These are phyloP conservation scores for Tetheella fluctuosa DNA, from an alignment of 2,888 invertebrate genomes.

Conservation along the genomic window DNA sequence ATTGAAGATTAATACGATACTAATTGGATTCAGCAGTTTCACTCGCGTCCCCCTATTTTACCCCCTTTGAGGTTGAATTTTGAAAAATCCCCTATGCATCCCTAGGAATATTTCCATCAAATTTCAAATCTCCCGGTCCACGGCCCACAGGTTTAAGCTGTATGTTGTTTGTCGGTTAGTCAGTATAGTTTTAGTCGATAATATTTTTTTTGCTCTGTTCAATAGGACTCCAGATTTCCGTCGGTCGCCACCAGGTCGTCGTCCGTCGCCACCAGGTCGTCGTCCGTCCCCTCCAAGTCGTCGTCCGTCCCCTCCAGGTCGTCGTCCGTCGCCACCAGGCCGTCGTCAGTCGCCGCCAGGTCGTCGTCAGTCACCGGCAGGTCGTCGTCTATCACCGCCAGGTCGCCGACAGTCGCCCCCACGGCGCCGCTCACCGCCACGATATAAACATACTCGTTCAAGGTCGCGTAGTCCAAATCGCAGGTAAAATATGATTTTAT, in stretches of 20 bases:
- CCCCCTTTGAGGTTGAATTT: no score
- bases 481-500: background rate
- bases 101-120: no score
- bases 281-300: constrained; percentile 28
- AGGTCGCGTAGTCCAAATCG: constrained; percentile 27
- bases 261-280: constrained; percentile 17
- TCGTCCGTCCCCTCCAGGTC: constrained; percentile 19
- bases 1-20: no score
- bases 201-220: background rate
- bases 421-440: constrained; percentile 31
- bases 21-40: no score
- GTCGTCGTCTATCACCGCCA: constrained; percentile 22
- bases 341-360: constrained; percentile 30
- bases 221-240: constrained; percentile 13
- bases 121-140: no score
- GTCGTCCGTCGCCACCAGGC: constrained; percentile 17
- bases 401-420: constrained; percentile 18
- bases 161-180: no score
- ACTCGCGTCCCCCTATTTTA: no score
- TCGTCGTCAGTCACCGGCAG: constrained; percentile 19
- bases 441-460: constrained; percentile 23
- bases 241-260: constrained; percentile 26
- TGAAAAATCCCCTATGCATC: no score
- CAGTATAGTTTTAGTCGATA: no score
- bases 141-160: no score